These are phyloP conservation scores for Caenorhabditis doughertyi DNA, from an alignment of 2,888 invertebrate genomes.

Conservation along the genomic window DNA sequence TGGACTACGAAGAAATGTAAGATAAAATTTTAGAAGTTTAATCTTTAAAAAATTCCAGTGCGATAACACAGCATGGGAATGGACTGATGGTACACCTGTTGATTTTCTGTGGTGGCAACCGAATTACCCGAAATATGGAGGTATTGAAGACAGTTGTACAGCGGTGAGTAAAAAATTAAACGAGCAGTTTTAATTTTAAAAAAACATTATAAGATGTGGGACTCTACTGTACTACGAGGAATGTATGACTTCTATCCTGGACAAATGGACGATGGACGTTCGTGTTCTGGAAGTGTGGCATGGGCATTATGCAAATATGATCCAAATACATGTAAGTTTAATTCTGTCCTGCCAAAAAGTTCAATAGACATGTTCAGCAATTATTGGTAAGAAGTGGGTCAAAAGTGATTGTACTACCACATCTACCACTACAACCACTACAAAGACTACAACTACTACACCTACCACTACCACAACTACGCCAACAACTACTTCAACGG, in stretches of 20 bases:
- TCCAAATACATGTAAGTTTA: constrained; percentile 29
- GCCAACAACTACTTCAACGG: too few relatives aligned
- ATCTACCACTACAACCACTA: constrained; percentile 6
- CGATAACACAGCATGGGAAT: constrained; percentile 32
- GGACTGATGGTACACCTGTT: constrained; percentile 44
- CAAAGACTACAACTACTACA: neutral
- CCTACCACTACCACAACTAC: neutral
- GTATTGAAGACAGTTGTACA: constrained; percentile 41
- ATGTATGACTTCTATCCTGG: constrained; percentile 11
- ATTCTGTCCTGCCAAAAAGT: neutral
- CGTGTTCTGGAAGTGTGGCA: neutral
- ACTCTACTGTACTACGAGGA: constrained; percentile 12
- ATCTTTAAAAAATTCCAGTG: constrained; percentile 32
- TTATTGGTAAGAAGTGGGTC: constrained; percentile 11
- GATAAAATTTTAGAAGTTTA: neutral
- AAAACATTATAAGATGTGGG: constrained; percentile 24
- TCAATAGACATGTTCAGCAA: neutral
- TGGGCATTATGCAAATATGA: constrained; percentile 50
- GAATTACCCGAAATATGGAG: constrained; percentile 21
- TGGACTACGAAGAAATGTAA: constrained; percentile 35
- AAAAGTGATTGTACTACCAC: constrained; percentile 17
- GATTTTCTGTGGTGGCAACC: constrained; percentile 50
- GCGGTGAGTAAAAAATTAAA: constrained; percentile 5
- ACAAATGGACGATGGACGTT: constrained; percentile 20
- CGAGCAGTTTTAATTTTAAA: neutral